phyloP scores from a whole-genome alignment of 2,113 vertebrate species.

The Paramisgurnus dabryanus region DNA sequence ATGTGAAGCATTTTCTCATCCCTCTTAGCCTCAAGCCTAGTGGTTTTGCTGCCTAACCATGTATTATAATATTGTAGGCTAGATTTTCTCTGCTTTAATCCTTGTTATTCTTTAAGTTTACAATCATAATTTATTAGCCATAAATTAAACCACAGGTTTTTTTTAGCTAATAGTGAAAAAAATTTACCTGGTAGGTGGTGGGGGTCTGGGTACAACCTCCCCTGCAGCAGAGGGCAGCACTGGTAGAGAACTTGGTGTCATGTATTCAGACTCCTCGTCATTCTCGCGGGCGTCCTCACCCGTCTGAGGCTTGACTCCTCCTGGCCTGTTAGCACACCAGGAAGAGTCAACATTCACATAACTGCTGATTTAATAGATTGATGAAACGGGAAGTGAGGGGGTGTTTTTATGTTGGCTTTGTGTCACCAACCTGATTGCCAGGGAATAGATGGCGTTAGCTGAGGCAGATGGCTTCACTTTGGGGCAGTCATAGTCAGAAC shows the following conservation, averaged over 20 bases:
- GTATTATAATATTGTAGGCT: too few relatives aligned
- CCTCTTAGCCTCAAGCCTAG: too few relatives aligned
- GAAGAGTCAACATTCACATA: neutral
- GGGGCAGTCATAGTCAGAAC: constrained; percentile 84
- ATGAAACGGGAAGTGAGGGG: neutral
- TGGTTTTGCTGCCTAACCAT: too few relatives aligned
- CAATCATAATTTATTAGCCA: too few relatives aligned
- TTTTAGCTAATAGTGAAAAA: too few relatives aligned
- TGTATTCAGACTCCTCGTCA: constrained; percentile 91
- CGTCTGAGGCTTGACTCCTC: constrained; percentile 73
- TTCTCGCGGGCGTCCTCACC: constrained; percentile 80
- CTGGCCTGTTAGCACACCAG: constrained; percentile 70
- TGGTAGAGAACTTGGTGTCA: constrained; percentile 92
- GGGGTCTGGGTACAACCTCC: constrained; percentile 65
- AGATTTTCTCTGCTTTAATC: too few relatives aligned
- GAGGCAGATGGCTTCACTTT: constrained; percentile 94
- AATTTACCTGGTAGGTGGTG: constrained; percentile 73
- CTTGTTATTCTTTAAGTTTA: too few relatives aligned
- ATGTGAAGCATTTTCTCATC: too few relatives aligned
- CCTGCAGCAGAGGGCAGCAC: constrained; percentile 65
- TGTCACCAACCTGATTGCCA: constrained; percentile 83
- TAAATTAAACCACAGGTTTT: too few relatives aligned
- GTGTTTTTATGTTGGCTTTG: neutral
- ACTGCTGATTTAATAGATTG: neutral
- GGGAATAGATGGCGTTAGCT: constrained; percentile 90